Evolutionary conservation across 2,113 vertebrate species (phyloP).

Genomic region (Mastomys coucha): DNA sequence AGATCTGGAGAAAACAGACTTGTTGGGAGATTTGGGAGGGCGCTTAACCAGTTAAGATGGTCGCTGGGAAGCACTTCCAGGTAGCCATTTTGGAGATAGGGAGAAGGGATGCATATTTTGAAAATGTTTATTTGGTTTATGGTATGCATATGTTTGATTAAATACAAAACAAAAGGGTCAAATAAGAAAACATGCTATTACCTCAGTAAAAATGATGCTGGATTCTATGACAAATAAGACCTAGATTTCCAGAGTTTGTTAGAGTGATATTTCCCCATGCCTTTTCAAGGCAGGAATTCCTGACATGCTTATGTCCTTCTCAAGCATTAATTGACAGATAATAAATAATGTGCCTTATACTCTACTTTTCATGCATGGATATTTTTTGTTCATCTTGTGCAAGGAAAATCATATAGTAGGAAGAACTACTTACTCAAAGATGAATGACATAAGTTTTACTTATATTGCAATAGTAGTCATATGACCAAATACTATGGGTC

Average conservation of each 20-base stretch:
- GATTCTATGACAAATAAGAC: neutral
- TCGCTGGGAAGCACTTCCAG: neutral
- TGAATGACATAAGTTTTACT: neutral
- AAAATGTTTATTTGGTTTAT: neutral
- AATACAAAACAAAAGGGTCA: neutral
- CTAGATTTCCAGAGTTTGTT: neutral
- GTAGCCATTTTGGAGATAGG: no score
- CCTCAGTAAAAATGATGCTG: neutral
- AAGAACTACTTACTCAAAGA: neutral
- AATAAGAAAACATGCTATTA: neutral
- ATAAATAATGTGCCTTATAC: neutral
- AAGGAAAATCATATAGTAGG: neutral
- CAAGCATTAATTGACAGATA: neutral
- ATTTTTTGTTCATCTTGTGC: neutral
- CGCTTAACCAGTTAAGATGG: neutral
- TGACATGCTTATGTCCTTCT: neutral
- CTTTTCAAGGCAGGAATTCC: neutral
- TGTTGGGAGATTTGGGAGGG: accelerated
- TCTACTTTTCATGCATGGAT: neutral
- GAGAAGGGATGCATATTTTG: neutral
- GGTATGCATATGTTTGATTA: neutral
- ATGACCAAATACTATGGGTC: neutral
- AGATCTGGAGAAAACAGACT: neutral
- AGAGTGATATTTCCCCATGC: neutral
- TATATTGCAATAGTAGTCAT: neutral